Evolutionary conservation across 2,113 vertebrate species (phyloP).

Genomic region (Bambusicola thoracicus): DNA sequence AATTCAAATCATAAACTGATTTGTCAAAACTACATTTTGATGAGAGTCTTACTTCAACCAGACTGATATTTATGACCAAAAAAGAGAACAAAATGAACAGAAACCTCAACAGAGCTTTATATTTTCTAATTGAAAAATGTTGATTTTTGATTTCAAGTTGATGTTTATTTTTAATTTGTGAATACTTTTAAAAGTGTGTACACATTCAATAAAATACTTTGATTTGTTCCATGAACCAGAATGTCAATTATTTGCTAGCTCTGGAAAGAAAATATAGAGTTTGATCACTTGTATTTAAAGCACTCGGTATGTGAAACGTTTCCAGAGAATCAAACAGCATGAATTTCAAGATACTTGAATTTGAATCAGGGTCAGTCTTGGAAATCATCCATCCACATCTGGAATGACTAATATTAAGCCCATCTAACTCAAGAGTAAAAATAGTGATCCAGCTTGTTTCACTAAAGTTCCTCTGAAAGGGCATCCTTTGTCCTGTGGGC

Average conservation of each 20-base stretch:
- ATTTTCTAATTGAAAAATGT: neutral
- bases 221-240: neutral
- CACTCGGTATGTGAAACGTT: neutral
- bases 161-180: neutral
- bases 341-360: neutral
- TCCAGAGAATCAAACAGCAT: neutral
- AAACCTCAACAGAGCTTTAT: neutral
- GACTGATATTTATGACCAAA: neutral
- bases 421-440: neutral
- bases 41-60: neutral
- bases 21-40: slow-evolving; percentile 22
- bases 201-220: neutral
- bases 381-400: neutral
- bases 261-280: neutral
- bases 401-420: neutral
- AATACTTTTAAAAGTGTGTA: neutral
- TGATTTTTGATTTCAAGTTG: neutral
- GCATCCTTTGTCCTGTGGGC: neutral
- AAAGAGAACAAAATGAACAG: neutral
- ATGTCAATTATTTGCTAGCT: neutral
- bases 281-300: neutral
- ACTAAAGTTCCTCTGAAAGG: neutral
- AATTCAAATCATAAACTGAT: slow-evolving; percentile 28
- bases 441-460: neutral
- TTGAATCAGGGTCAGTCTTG: neutral